Evolutionary conservation across 2,888 invertebrate genomes (phyloP), one percentile per base, ranked within the genome.

Genomic region (Drosophila fulvimacula): DNA sequence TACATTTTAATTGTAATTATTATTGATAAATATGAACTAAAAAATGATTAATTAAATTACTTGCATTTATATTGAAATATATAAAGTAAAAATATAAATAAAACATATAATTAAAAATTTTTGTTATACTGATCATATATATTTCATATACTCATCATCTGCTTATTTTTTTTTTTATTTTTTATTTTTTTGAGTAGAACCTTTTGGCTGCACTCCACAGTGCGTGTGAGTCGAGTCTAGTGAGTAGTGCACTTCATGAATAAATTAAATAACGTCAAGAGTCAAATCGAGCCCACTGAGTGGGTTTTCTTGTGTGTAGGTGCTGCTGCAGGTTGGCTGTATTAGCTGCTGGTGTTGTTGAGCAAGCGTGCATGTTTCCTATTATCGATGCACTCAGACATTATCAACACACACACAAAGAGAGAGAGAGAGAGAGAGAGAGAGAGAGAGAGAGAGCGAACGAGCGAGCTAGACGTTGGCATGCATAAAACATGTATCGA

Each of bases 401-500:
- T 82, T 82, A 85, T 82, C 78, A 71, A 65, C 77, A 64, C 30
- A 51, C 38, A 58, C 62, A 62, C 55, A 39, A 10, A 38, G 3
- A n/a, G 2, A n/a, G 6, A 2, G 6, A 38, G 7, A 38, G 4
- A 39, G 10, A 34, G 24, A 39, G 10, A 41, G 17, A 41, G 34
- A 38, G 10, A 32, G 15, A 42, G 15, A 49, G 1, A 36, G 53
- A 63, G 15, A 42, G 44, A 4, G 24, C 3, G 24, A n/a, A 36
- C 21, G 21, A 30, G 5, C 27, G 57, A 63, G 15, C 5, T 19
- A 60, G 46, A 41, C 41, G 44, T 46, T 64, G 57, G 67, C 72
- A 88, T 83, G 89, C 89, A 88, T 86, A 84, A 88, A 86, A 86
- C 83, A 88, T 88, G 83, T 81, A 76, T 82, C 83, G 78, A 73